Conservation (phyloP, 1,140 invertebrate species). For the Papilio polyxenes region DNA sequence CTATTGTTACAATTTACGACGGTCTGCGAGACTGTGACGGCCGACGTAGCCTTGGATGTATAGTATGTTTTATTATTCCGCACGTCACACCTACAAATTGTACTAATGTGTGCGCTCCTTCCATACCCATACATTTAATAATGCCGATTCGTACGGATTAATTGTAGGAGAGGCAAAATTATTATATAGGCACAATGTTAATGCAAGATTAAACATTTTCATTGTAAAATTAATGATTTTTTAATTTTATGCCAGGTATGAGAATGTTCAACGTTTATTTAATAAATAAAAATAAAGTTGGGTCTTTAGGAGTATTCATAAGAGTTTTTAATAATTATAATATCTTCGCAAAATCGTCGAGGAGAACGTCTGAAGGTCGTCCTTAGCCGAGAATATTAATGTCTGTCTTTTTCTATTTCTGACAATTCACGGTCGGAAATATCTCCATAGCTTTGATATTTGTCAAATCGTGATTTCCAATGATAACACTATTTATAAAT, state of each 20-base stretch:
- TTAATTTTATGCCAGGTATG: not conserved
- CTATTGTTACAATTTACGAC: conserved; percentile 73
- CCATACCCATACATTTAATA: conserved; percentile 21
- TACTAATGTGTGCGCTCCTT: conserved; percentile 34
- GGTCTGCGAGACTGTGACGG: conserved; percentile 65
- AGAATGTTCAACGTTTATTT: not conserved
- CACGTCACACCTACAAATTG: conserved; percentile 65
- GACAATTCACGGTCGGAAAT: conserved; percentile 22
- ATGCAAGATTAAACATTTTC: not conserved
- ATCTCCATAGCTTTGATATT: conserved; percentile 12
- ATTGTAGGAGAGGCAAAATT: conserved; percentile 10
- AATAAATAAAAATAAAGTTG: not conserved
- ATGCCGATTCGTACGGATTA: conserved; percentile 14
- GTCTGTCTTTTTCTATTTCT: conserved; percentile 22
- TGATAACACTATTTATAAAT: not conserved
- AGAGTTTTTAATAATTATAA: not conserved
- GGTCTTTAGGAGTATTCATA: not conserved
- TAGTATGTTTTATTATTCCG: conserved; percentile 69
- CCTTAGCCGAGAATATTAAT: conserved; percentile 27
- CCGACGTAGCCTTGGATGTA: conserved; percentile 67
- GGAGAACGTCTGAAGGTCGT: conserved; percentile 23
- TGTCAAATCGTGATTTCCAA: not conserved
- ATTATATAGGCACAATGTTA: not conserved
- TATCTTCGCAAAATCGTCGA: conserved; percentile 20
- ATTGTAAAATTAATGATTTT: not conserved